Evolutionary conservation across 1,140 invertebrate species (phyloP).

Genomic region (Radopholus similis): DNA sequence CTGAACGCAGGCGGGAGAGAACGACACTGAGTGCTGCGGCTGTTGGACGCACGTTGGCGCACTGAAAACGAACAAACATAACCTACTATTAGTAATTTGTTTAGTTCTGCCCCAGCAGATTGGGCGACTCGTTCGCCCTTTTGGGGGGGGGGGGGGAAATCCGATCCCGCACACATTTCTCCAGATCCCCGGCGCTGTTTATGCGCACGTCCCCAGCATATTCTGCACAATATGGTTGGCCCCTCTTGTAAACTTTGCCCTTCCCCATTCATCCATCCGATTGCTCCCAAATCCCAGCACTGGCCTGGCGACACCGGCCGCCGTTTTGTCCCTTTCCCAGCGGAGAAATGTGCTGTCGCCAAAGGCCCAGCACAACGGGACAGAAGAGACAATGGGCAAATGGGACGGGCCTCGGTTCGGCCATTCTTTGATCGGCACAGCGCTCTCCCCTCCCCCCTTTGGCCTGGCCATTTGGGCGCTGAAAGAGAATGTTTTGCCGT

Average conservation of each 20-base stretch:
- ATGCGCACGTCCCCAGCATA: neutral
- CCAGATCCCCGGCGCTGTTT: neutral
- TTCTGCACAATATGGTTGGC: neutral
- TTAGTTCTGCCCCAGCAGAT: neutral
- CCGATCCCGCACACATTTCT: neutral
- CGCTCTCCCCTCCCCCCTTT: too few species aligned
- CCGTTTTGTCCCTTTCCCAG: neutral
- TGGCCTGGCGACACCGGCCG: too few species aligned
- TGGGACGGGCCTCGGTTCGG: neutral
- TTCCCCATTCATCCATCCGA: too few species aligned
- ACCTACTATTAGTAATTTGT: neutral
- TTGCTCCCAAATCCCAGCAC: too few species aligned
- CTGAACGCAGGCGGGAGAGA: neutral
- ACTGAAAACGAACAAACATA: neutral
- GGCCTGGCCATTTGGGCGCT: too few species aligned
- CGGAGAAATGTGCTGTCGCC: neutral
- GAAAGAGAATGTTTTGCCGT: too few species aligned
- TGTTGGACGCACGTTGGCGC: neutral
- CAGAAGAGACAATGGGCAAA: neutral
- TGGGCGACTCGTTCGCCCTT: too few species aligned
- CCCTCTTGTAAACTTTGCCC: neutral
- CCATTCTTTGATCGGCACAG: neutral
- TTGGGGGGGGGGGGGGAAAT: too few species aligned
- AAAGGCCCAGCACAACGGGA: neutral
- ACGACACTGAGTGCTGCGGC: neutral